Evolutionary conservation across 2,113 vertebrate species (phyloP), one percentile per base, ranked within the genome.

Genomic region (Excalfactoria chinensis): DNA sequence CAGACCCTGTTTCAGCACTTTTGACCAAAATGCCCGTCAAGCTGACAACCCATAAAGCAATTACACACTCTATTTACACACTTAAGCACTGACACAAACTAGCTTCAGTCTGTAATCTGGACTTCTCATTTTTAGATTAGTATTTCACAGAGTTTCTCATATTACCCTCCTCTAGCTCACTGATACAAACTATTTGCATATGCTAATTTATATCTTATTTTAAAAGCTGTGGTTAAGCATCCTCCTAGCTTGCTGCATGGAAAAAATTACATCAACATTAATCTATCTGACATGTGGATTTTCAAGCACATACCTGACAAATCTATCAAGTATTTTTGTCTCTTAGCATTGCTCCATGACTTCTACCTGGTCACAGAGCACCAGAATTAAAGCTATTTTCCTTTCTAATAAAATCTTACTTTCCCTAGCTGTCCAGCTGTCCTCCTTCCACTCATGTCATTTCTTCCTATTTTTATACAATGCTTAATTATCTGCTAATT

Each of bases 401-500:
- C 7, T 74, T 69, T 63, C 64, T 77, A 93, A 80, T 21, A 68
- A 80, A 88, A 56, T 30, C 30, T 78, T 40, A 44, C 63, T 66
- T 84, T 58, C 49, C 35, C 21, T 19, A 26, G 49, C 34, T 77
- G 90, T 80, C 93, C 93, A 78, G 76, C 51, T 84, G 40, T 60
- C 80, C 64, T 85, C 34, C 9, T 37, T 74, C 55, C 68, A 69
- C 26, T 78, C 60, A 72, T 60, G 26, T 64, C 13, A 86, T 81
- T 78, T 53, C 56, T 84, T 92, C 81, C 84, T 90, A 84, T 89
- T 89, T 90, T 96, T 81, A 88, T 53, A 81, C n/a, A 86, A 60
- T 75, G 43, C 80, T 95, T 94, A 80, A 88, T 93, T 93, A 94
- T 70, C 83, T 90, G 41, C 66, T 94, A 63, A 94, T 94, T 93